Conservation (phyloP, 2,888 invertebrate species). For the Melipona bicolor region DNA sequence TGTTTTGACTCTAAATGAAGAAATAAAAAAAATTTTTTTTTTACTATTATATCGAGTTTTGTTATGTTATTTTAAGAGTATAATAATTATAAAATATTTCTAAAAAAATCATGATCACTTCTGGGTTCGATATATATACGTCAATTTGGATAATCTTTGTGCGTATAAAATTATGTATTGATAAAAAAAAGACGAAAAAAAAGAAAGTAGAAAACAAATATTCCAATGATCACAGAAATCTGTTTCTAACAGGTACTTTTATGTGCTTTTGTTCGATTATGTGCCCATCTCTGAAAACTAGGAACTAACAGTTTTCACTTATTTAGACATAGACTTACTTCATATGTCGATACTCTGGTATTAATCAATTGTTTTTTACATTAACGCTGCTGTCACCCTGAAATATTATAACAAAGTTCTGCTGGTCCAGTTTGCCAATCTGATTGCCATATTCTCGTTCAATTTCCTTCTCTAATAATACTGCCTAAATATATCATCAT, state of each 20-base stretch:
- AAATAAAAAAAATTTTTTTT: slow-evolving; percentile 22
- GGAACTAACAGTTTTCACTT: slow-evolving; percentile 76
- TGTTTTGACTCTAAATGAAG: slow-evolving; percentile 16
- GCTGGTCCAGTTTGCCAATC: slow-evolving; percentile 75
- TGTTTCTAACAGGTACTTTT: slow-evolving; percentile 75
- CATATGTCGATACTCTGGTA: slow-evolving; percentile 52
- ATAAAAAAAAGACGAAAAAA: slow-evolving; percentile 9
- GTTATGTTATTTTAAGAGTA: slow-evolving; percentile 16
- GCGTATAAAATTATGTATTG: slow-evolving; percentile 39
- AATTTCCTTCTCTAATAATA: slow-evolving; percentile 71
- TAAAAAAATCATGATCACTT: slow-evolving; percentile 26
- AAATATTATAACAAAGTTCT: slow-evolving; percentile 69
- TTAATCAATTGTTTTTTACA: slow-evolving; percentile 47
- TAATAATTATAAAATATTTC: slow-evolving; percentile 16
- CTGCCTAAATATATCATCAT: slow-evolving; percentile 75
- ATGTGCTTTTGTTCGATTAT: slow-evolving; percentile 74
- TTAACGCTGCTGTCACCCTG: slow-evolving; percentile 69
- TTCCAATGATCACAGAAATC: slow-evolving; percentile 67
- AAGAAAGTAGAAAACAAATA: slow-evolving; percentile 22
- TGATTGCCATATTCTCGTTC: slow-evolving; percentile 69
- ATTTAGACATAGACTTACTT: slow-evolving; percentile 60
- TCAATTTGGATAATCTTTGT: slow-evolving; percentile 45
- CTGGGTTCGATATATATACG: slow-evolving; percentile 25
- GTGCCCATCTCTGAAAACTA: slow-evolving; percentile 76
- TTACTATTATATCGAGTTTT: slow-evolving; percentile 15